phyloP scores from a whole-genome alignment of 2,113 vertebrate genomes.

The Neomonachus schauinslandi region DNA sequence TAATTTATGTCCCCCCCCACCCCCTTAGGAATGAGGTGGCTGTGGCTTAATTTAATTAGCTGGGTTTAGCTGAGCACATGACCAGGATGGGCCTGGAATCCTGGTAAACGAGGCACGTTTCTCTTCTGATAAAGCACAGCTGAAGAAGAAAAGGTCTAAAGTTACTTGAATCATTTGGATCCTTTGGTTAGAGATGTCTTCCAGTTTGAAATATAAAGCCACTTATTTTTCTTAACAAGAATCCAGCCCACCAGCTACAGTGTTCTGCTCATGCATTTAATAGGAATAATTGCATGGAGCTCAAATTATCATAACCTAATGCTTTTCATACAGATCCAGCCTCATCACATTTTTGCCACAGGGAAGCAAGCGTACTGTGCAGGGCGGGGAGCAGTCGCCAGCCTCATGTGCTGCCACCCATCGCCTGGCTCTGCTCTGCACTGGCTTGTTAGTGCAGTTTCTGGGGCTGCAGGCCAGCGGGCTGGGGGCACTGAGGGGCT shows the following conservation, averaged over 20 bases:
- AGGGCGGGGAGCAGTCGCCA: neutral
- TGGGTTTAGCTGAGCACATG: constrained; percentile 67
- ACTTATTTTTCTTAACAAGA: constrained; percentile 66
- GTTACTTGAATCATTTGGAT: constrained; percentile 65
- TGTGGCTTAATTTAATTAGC: constrained; percentile 80
- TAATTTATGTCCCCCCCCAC: constrained; percentile 78
- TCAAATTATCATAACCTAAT: constrained; percentile 38
- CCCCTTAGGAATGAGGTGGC: constrained; percentile 66
- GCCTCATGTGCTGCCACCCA: fast-evolving
- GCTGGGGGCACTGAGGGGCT: neutral
- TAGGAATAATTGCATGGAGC: constrained; percentile 68
- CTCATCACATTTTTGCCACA: neutral
- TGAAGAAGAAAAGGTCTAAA: constrained; percentile 41
- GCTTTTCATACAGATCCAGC: neutral
- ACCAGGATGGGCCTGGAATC: constrained; percentile 68
- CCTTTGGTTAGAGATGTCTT: constrained; percentile 63
- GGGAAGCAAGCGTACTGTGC: neutral
- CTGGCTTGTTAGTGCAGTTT: neutral
- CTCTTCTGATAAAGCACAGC: neutral
- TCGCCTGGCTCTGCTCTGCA: neutral
- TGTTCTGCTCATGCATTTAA: constrained; percentile 70
- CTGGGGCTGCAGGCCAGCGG: neutral
- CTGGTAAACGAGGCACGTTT: constrained; percentile 52
- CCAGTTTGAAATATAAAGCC: constrained; percentile 75
- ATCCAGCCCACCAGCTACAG: constrained; percentile 61